Evolutionary conservation across 1,140 invertebrate genomes (phyloP).

Genomic region (Pogonomyrmex californicus): DNA sequence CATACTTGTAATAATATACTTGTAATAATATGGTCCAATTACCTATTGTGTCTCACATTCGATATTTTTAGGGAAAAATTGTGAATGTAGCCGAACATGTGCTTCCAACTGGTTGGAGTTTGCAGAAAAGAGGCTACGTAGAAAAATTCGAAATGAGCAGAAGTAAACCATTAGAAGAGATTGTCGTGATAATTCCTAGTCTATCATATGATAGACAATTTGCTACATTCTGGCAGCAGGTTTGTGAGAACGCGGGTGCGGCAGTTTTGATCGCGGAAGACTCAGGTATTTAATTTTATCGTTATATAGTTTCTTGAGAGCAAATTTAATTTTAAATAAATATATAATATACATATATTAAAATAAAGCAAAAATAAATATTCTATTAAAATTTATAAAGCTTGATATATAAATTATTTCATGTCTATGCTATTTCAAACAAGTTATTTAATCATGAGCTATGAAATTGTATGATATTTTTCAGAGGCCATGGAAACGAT

Average conservation of each 20-base stretch:
- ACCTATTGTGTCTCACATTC: too few species aligned
- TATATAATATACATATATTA: slow-evolving; percentile 19
- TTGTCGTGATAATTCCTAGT: slow-evolving; percentile 86
- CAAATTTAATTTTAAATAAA: background rate
- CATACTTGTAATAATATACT: too few species aligned
- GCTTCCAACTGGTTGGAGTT: slow-evolving; percentile 88
- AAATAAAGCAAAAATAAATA: background rate
- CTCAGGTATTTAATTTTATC: slow-evolving; percentile 71
- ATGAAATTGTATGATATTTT: slow-evolving; percentile 52
- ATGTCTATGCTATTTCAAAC: background rate
- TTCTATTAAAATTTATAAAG: slow-evolving; percentile 36
- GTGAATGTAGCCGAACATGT: slow-evolving; percentile 83
- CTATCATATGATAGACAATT: slow-evolving; percentile 86
- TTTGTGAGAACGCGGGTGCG: slow-evolving; percentile 88
- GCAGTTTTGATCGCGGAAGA: slow-evolving; percentile 84
- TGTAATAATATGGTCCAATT: background rate
- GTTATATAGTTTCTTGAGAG: background rate
- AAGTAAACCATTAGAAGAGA: slow-evolving; percentile 86
- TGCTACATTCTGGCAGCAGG: slow-evolving; percentile 87
- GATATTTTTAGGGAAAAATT: slow-evolving; percentile 76
- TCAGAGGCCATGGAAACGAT: slow-evolving; percentile 78
- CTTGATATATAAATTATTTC: background rate
- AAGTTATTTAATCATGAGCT: background rate
- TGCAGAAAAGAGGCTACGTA: slow-evolving; percentile 85
- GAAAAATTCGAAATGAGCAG: slow-evolving; percentile 85